A percentile compares a stretch with the other conserved stretches of the same genome.
Evolutionary conservation across 2,888 invertebrate species (phyloP).

Genomic region (Erebia epiphron): DNA sequence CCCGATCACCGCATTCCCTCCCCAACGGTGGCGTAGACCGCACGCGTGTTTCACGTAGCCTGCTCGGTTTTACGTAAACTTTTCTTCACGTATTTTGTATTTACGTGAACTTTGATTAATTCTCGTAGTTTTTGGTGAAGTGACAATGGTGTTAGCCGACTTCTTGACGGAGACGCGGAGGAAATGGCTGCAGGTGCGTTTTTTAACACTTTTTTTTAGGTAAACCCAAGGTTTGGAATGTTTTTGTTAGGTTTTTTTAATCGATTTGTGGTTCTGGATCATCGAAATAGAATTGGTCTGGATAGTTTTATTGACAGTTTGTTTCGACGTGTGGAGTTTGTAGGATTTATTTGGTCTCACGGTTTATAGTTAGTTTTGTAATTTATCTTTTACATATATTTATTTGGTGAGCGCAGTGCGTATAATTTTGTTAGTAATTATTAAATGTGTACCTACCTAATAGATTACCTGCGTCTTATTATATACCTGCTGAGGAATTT

Average conservation of each 20-base stretch:
- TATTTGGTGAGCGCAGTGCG: no score
- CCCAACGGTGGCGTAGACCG: conserved; percentile 41
- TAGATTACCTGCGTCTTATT: no score
- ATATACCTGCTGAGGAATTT: no score
- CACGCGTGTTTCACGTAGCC: conserved; percentile 47
- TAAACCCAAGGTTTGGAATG: not conserved
- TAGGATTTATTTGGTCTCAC: not conserved
- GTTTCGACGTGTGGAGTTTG: not conserved
- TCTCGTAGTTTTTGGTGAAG: conserved; percentile 28
- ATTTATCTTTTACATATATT: not conserved
- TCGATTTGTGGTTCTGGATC: conserved; percentile 6
- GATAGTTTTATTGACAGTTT: conserved; percentile 18
- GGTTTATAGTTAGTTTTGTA: not conserved
- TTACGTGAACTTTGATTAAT: not conserved
- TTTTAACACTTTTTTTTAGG: conserved; percentile 6
- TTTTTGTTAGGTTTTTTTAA: conserved; percentile 10
- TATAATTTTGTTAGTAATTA: no score
- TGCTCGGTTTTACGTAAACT: conserved; percentile 7
- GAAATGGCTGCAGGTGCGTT: conserved; percentile 71
- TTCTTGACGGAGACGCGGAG: conserved; percentile 74
- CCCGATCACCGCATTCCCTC: conserved; percentile 52
- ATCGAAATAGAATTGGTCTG: no score
- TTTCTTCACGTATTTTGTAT: not conserved
- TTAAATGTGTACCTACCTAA: no score
- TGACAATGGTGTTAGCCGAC: conserved; percentile 70